Evolutionary conservation across 2,888 invertebrate genomes (phyloP), one percentile per base, ranked within the genome.

Genomic region (Cabera pusaria): DNA sequence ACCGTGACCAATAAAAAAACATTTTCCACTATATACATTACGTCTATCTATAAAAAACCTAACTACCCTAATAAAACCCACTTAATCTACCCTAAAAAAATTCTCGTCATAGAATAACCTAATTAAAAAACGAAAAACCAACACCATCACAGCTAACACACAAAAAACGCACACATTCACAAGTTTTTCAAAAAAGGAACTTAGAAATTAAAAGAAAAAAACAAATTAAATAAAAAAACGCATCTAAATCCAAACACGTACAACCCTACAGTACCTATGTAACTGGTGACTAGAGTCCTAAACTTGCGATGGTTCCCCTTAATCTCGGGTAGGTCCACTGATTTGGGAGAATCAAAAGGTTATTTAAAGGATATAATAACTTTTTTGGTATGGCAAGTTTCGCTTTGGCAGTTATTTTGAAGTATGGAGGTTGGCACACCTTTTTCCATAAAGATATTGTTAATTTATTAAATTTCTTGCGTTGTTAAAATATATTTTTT

Each of bases 241-340:
- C 33, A 12, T 33, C 33, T 33, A 33, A 33, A 49, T 27, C 36
- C 48, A 52, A 46, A 55, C 61, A 48, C 49, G 35, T 46, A 51
- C 39, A 38, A 44, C 72, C 68, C 74, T 68, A 75, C 81, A 71
- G 75, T 98, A 98, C 98, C 98, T 97, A 98, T 97, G 90, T 97
- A 98, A 92, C 97, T 97, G 93, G 97, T 97, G 92, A 98, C 98
- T 93, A 98, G 94, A 90, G 97, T 98, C 92, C 98, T 95, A 96
- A 99, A 99, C 94, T 98, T 98, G 93, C 97, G 96, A 92, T 98
- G 97, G 90, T 97, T 97, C 90, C 97, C 98, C 92, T 97, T 97
- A 91, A 97, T 96, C 93, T 97, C 97, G 90, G 97, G 97, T 90
- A 97, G 95, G 94, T 98, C 98, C 96, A 98, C 98, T 98, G 68